Evolutionary conservation across 92 coral and sea anemone species (phyloP).

Genomic region (Scolanthus callimorphus): DNA sequence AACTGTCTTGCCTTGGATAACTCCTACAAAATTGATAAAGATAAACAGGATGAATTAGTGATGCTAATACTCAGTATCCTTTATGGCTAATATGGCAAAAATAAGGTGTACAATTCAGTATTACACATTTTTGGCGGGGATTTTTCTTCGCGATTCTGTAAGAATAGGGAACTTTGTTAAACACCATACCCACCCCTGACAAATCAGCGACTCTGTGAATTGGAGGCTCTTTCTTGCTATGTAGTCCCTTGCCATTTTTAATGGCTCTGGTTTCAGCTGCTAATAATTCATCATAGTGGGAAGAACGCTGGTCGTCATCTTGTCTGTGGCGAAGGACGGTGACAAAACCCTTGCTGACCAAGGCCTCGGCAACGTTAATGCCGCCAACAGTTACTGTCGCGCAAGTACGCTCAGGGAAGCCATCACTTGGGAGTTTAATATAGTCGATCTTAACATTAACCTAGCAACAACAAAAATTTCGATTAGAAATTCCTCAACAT

Average conservation of each 20-base stretch:
- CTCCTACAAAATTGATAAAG: constrained; percentile 42
- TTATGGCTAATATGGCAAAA: no score
- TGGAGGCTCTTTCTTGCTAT: constrained; percentile 89
- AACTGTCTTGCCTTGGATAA: constrained; percentile 88
- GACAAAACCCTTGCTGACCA: constrained; percentile 94
- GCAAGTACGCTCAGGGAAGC: constrained; percentile 93
- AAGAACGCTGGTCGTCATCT: constrained; percentile 96
- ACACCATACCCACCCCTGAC: constrained; percentile 86
- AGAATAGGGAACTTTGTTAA: no score
- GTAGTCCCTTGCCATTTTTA: constrained; percentile 93
- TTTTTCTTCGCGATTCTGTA: neutral
- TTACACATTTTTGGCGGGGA: no score
- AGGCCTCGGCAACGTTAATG: constrained; percentile 94
- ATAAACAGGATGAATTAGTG: no score
- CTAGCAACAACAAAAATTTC: constrained; percentile 23
- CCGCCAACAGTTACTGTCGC: constrained; percentile 84
- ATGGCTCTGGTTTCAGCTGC: constrained; percentile 97
- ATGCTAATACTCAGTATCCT: no score
- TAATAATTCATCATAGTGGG: constrained; percentile 88
- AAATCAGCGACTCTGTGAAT: constrained; percentile 94
- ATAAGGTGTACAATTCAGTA: no score
- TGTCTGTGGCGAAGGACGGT: constrained; percentile 97
- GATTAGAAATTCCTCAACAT: no score
- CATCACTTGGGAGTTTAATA: constrained; percentile 92
- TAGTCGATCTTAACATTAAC: constrained; percentile 87